A percentile compares a stretch with the other conserved stretches of the same genome.
phyloP scores from a whole-genome alignment of 2,113 vertebrate species.

The Sinocyclocheilus anophthalmus region DNA sequence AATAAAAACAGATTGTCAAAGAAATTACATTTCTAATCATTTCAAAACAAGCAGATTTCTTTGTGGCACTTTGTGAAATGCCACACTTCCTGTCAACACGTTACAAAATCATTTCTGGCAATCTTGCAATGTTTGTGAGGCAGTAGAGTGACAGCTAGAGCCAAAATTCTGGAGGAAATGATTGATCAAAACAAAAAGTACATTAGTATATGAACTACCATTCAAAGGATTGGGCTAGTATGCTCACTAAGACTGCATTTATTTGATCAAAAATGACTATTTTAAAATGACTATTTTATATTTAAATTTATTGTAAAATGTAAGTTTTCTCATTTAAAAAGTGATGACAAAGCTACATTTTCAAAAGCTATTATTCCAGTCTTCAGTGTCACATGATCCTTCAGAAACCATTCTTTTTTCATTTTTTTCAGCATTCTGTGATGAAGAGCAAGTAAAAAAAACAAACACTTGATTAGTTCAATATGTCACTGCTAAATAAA shows the following conservation, averaged over 20 bases:
- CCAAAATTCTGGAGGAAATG: neutral
- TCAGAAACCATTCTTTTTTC: neutral
- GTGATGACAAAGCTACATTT: neutral
- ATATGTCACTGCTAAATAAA: neutral
- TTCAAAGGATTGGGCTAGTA: neutral
- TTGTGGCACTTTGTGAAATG: conserved; percentile 36
- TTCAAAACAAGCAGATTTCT: conserved; percentile 17
- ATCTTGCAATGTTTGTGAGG: neutral
- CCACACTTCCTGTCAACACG: conserved; percentile 12
- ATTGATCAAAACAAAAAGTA: neutral
- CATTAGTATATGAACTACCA: neutral
- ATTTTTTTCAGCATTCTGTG: neutral
- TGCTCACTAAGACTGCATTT: neutral
- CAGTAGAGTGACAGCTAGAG: neutral
- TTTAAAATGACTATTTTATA: neutral
- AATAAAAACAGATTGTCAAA: neutral
- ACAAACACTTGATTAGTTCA: neutral
- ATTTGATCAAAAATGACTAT: neutral
- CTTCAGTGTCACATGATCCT: too few relatives aligned
- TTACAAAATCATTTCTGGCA: conserved; percentile 27
- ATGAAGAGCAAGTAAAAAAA: neutral
- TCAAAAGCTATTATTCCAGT: too few relatives aligned
- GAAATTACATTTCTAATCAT: neutral
- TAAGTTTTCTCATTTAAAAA: neutral
- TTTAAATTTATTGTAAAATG: neutral